phyloP scores from a whole-genome alignment of 1,140 invertebrate species.

The Chlorops oryzae region DNA sequence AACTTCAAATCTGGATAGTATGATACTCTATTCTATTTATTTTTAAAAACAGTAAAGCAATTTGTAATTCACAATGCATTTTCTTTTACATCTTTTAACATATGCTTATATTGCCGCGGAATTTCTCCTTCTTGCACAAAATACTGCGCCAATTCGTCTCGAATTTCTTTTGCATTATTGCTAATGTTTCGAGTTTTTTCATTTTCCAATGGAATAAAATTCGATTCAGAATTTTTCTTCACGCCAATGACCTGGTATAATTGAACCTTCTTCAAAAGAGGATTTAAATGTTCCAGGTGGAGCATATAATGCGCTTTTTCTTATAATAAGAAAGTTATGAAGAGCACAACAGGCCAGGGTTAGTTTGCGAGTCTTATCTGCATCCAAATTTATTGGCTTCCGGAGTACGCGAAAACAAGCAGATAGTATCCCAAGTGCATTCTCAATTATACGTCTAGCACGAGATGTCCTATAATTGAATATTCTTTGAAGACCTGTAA shows the following conservation, averaged over 20 bases:
- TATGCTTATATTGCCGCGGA: too few relatives aligned
- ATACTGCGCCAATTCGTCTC: neutral
- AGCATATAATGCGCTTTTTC: neutral
- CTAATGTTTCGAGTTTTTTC: neutral
- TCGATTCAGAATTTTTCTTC: too few relatives aligned
- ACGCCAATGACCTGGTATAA: neutral
- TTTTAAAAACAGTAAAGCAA: too few relatives aligned
- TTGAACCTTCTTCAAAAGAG: neutral
- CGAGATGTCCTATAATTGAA: conserved; percentile 49
- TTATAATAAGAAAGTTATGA: neutral
- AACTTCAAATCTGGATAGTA: too few relatives aligned
- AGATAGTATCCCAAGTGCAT: conserved; percentile 50
- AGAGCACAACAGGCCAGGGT: neutral
- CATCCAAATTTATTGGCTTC: conserved; percentile 25
- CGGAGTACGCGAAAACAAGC: conserved; percentile 44
- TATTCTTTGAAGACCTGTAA: conserved; percentile 25
- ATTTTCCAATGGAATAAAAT: neutral
- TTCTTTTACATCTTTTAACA: too few relatives aligned
- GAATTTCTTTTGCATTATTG: neutral
- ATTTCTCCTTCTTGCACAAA: neutral
- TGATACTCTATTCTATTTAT: too few relatives aligned
- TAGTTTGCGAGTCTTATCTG: conserved; percentile 1
- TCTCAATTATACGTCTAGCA: conserved; percentile 43
- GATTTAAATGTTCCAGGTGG: neutral
- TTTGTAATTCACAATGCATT: too few relatives aligned